Percentiles rank a stretch among this genome's conserved stretches.
Evolutionary conservation across 2,888 invertebrate species (phyloP).

Genomic region (Leptinotarsa haldemani): DNA sequence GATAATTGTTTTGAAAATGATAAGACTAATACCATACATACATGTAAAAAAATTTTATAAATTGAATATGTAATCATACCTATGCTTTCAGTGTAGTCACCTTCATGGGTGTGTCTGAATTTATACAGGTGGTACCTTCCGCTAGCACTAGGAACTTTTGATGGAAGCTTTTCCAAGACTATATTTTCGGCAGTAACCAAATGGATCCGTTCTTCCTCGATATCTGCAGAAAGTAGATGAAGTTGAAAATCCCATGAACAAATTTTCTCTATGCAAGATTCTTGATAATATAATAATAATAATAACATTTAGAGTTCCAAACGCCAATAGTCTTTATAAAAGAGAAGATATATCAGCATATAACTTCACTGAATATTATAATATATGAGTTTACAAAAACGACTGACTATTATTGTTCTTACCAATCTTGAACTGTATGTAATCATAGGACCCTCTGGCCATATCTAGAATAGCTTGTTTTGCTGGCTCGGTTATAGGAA

Average conservation of each 20-base stretch:
- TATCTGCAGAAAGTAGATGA: slow-evolving; percentile 68
- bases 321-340: no score
- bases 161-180: slow-evolving; percentile 75
- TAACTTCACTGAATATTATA: no score
- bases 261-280: no score
- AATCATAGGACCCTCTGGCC: slow-evolving; percentile 81
- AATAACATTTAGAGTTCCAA: no score
- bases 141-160: slow-evolving; percentile 84
- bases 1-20: no score
- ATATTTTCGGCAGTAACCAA: slow-evolving; percentile 80
- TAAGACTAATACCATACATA: no score
- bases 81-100: slow-evolving; percentile 86
- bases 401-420: not conserved
- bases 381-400: no score
- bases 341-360: no score
- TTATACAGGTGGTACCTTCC: slow-evolving; percentile 93
- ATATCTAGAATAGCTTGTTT: slow-evolving; percentile 81
- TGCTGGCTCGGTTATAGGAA: slow-evolving; percentile 88
- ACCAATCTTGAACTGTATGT: slow-evolving; percentile 91
- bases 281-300: no score
- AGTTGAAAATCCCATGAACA: no score
- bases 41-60: no score
- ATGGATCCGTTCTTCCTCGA: slow-evolving; percentile 89
- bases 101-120: slow-evolving; percentile 93
- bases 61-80: slow-evolving; percentile 68